phyloP scores from a whole-genome alignment of 37 sponge, comb jelly and placozoan genomes.

The Theonella swinhoei region DNA sequence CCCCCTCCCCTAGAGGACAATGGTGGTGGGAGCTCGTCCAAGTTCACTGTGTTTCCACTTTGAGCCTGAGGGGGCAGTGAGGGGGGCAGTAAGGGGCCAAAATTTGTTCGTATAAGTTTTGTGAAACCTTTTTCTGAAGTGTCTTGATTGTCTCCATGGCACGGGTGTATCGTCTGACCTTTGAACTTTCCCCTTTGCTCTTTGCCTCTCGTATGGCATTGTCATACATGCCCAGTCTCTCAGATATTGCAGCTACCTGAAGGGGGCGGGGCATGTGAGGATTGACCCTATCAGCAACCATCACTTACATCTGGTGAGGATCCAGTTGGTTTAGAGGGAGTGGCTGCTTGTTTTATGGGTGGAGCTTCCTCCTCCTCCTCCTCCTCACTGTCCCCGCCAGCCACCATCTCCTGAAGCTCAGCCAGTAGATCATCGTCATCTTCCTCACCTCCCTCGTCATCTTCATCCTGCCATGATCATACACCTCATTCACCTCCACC shows the following conservation, averaged over 20 bases:
- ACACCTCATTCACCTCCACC: conserved; percentile 8
- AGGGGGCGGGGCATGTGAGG: too few species aligned
- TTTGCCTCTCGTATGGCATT: conserved; percentile 58
- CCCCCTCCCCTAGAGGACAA: conserved; percentile 3
- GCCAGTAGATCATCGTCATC: conserved; percentile 47
- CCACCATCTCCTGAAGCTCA: conserved; percentile 29
- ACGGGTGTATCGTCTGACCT: conserved; percentile 73
- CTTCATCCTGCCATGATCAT: too few species aligned
- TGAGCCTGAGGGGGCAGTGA: not conserved
- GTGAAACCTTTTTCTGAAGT: not conserved
- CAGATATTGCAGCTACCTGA: conserved; percentile 18
- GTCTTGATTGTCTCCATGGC: conserved; percentile 37
- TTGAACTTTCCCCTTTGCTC: conserved; percentile 52
- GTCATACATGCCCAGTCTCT: conserved; percentile 55
- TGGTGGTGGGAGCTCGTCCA: conserved; percentile 47
- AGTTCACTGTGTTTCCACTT: conserved; percentile 23
- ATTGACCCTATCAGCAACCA: too few species aligned
- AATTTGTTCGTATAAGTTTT: too few species aligned
- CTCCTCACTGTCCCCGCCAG: conserved; percentile 1
- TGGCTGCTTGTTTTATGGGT: not conserved
- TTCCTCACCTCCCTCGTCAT: conserved; percentile 24
- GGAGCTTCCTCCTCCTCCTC: not conserved
- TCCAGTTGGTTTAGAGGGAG: not conserved
- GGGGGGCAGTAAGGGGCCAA: too few species aligned
- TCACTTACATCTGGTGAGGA: too few species aligned